Evolutionary conservation across 2,113 vertebrate genomes (phyloP), one percentile per base, ranked within the genome.

Genomic region (Bagarius yarrelli): DNA sequence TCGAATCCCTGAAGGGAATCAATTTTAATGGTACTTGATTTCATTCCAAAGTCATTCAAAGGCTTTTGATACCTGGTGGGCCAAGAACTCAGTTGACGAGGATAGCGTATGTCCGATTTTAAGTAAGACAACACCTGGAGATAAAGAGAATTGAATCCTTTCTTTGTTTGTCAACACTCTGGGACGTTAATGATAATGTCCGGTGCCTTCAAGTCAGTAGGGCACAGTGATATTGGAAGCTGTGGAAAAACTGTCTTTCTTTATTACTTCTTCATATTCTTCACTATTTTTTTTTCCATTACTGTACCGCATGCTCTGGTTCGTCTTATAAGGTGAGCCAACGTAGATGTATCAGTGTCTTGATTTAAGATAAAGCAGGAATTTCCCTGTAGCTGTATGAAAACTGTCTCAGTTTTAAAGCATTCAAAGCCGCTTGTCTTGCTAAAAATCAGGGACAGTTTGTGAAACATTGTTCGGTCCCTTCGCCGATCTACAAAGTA

Each of bases 51-150:
- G 95, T 87, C 0, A 86, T 79, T 86, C 89, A 93, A 89, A 94
- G 93, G 94, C 88, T 90, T 89, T 92, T 95, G 89, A 93, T 91
- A 86, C 94, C 94, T 84, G 92, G 93, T 90, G 93, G 93, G 87
- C 91, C 94, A 85, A 94, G 91, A 87, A 93, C 90, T 86, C 91
- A 94, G 86, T 86, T 93, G 88, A 93, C 94, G 13, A 91, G 92
- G 92, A 90, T 95, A 72, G 90, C 95, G 30, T 88, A 91, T 59
- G 89, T 95, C 83, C 89, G 77, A 0, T 96, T 94, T 50, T 91
- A 92, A 95, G 95, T 97, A 95, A 96, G 95, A 87, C n/a, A 27
- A 59, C 11, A 34, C 56, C 66, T 44, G 34, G 40, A 76, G 27
- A 78, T 30, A 63, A 66, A n/a, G 27, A 69, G 30, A 78, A 52